Conservation (phyloP, 2,113 vertebrate genomes). For the Notothenia coriiceps region DNA sequence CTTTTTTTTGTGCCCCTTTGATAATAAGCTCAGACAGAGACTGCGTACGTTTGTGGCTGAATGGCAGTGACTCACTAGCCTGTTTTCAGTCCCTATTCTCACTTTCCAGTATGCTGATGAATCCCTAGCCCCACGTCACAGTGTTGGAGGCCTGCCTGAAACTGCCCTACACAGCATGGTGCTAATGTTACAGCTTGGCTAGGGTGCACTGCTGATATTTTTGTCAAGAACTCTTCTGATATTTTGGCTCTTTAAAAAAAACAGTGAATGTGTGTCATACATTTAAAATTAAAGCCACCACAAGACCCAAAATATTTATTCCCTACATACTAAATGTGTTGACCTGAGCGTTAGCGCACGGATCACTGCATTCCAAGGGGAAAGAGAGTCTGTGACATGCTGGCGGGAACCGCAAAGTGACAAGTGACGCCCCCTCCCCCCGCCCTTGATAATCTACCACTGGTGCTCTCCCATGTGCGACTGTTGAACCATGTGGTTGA, state of each 20-base stretch:
- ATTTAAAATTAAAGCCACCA: background rate
- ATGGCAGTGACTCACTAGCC: conserved; percentile 76
- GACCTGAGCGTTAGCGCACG: conserved; percentile 56
- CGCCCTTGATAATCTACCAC: conserved; percentile 42
- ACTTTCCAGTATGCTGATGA: conserved; percentile 78
- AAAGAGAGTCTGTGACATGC: conserved; percentile 71
- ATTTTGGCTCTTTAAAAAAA: background rate
- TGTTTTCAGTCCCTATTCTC: conserved; percentile 75
- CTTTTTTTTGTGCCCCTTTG: conserved; percentile 9
- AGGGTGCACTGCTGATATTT: conserved; percentile 40
- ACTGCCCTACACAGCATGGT: conserved; percentile 47
- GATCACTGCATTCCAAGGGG: conserved; percentile 70
- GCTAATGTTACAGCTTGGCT: conserved; percentile 63
- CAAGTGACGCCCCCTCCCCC: conserved; percentile 70
- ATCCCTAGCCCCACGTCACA: conserved; percentile 66
- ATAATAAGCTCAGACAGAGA: conserved; percentile 55
- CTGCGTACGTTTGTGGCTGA: conserved; percentile 59
- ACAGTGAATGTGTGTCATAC: background rate
- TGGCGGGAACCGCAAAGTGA: conserved; percentile 78
- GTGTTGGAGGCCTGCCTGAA: conserved; percentile 70
- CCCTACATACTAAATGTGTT: conserved; percentile 47
- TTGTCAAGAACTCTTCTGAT: conserved; percentile 15
- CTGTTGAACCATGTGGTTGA: conserved; percentile 71
- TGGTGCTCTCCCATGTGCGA: conserved; percentile 67
- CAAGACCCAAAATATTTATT: conserved; percentile 20